Percentiles rank a stretch among this genome's conserved stretches.
Conservation (phyloP, 2,888 invertebrate genomes). For the Caenorhabditis macrosperma region DNA sequence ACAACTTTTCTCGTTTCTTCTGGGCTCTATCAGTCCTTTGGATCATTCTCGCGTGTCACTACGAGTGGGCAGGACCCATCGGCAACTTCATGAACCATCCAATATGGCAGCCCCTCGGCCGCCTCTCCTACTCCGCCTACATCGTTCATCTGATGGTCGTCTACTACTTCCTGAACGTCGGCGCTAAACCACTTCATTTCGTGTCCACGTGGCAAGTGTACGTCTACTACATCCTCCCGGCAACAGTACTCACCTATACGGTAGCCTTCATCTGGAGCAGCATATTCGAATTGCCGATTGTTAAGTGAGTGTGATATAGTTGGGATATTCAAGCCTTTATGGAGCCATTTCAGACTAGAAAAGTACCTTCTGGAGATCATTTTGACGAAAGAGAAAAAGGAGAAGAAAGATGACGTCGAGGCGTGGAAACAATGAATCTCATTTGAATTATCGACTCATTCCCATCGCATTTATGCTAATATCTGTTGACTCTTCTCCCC, state of each 20-base stretch:
- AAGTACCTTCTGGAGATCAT: conserved; percentile 24
- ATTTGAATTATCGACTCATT: conserved; percentile 4
- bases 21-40: conserved; percentile 81
- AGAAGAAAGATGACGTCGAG: neutral
- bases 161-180: conserved; percentile 45
- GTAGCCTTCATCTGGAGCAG: conserved; percentile 63
- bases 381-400: conserved; percentile 1
- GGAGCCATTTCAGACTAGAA: conserved; percentile 25
- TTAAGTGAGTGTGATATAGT: conserved; percentile 25
- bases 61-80: conserved; percentile 82
- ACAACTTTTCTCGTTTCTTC: conserved; percentile 73
- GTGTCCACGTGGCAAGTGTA: conserved; percentile 47
- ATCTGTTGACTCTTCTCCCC: neutral
- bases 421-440: neutral
- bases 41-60: conserved; percentile 81
- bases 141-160: conserved; percentile 81
- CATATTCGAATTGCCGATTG: conserved; percentile 51
- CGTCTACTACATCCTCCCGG: conserved; percentile 22
- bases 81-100: conserved; percentile 89
- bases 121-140: conserved; percentile 94
- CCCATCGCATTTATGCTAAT: conserved; percentile 13
- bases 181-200: conserved; percentile 37
- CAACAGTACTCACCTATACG: conserved; percentile 9
- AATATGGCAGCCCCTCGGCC: conserved; percentile 89
- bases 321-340: neutral